Base-by-base conservation (phyloP, 2,113 vertebrate genomes). In the Rhinopomastus cyanomelas region DNA sequence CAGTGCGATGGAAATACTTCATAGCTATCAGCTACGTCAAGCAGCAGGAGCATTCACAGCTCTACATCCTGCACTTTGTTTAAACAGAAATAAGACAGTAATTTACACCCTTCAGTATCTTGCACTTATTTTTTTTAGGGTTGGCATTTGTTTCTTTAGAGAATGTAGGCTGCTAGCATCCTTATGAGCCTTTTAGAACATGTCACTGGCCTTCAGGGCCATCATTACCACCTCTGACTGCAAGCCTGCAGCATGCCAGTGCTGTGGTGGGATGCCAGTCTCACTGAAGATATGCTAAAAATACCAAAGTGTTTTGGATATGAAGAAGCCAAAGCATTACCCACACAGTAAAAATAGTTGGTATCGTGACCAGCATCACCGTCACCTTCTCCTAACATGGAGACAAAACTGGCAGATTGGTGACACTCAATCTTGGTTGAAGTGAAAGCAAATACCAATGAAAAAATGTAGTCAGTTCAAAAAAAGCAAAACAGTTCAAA, bases 261-360 rank as follows among this genome's bases (percentile, higher is more conserved):
- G 59, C 81, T 66, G 37, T 59, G 52, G 66, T 65, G 87, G 46
- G 87, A 62, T 51, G 87, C 84, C 82, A 85, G 67, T 61, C 78
- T 69, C 75, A 73, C 59, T 87, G 52, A 87, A 89, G 91, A 93
- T 88, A 91, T 32, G 48, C 91, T 93, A 95, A 93, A 93, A 94
- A 95, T 94, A 94, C 51, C 67, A 3, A 88, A 90, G 67, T 85
- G 73, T 85, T 93, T 87, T 85, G 81, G 44, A 59, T 80, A 85
- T 11, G 34, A 87, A 79, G 75, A 94, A 85, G 42, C 66, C 91
- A 90, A 82, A 94, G 61, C 75, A 89, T 85, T 74, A 93, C 71
- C 59, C 85, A 12, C 30, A 48, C 51, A 37, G 51, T 85, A 92
- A 96, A 95, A 94, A 93, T 85, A 90, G 81, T 39, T 1, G 0